These are phyloP conservation scores for Luperina testacea DNA, from an alignment of 2,888 invertebrate genomes.

Conservation along the genomic window DNA sequence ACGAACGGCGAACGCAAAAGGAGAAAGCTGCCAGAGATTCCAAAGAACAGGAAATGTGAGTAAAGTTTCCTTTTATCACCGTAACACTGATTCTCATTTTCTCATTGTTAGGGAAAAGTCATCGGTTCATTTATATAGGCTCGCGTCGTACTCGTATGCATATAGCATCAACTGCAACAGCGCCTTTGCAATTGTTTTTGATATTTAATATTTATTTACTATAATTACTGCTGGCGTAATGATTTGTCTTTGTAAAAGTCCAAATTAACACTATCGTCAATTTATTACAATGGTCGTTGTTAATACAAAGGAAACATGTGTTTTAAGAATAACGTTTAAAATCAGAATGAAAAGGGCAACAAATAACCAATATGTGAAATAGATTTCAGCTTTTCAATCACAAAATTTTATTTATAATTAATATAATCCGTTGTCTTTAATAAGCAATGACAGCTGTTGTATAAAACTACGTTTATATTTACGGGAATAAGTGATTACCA, in stretches of 20 bases:
- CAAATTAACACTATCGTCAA: not conserved
- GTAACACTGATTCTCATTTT: not conserved
- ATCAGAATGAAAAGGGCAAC: not conserved
- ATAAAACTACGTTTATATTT: not conserved
- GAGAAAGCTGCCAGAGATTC: constrained; percentile 96
- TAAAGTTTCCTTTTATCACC: constrained; percentile 43
- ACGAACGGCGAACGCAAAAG: constrained; percentile 92
- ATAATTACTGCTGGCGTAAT: constrained; percentile 55
- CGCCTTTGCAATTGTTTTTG: constrained; percentile 65
- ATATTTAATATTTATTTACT: not conserved
- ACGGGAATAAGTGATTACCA: not conserved
- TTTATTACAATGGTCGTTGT: not conserved
- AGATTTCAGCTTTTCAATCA: not conserved
- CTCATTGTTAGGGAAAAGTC: constrained; percentile 17
- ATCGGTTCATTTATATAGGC: constrained; percentile 49
- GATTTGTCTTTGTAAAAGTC: not conserved
- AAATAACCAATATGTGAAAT: not conserved
- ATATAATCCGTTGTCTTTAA: not conserved
- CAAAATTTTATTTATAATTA: not conserved
- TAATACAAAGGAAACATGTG: not conserved
- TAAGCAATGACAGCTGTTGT: not conserved
- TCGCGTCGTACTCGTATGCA: constrained; percentile 47
- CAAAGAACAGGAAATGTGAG: constrained; percentile 96
- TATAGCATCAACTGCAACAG: constrained; percentile 65
- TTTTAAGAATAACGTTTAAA: not conserved